Evolutionary conservation across 2,113 vertebrate genomes (phyloP), one percentile per base, ranked within the genome.

Genomic region (Trematocara marginatum): DNA sequence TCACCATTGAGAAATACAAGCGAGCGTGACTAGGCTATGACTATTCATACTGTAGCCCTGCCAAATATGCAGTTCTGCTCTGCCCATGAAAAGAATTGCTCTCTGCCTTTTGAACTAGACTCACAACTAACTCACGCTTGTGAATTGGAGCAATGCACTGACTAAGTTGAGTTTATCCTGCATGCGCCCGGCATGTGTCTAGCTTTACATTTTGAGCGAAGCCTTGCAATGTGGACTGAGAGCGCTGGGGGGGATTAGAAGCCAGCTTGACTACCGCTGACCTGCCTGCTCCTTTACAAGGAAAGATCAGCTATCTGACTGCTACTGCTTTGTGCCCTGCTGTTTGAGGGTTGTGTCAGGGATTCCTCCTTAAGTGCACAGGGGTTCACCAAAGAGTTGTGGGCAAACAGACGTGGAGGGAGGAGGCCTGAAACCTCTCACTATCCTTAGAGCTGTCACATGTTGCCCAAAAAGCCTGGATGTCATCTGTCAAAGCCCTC

Each of bases 291-390:
- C 87, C 92, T 96, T 95, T 94, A 96, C 94, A 94, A 92, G 93
- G 74, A 80, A 80, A 92, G 93, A 94, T 95, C 94, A 89, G 93
- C 94, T 88, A 93, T 91, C 89, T 82, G 94, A 82, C 93, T 84
- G 86, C 86, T 89, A 87, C 86, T 82, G 91, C 95, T 96, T 95
- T 95, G 95, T 93, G 94, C 69, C 95, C 96, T 94, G 95, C 96
- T 96, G 95, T 96, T 95, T 95, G 93, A 95, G 84, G 90, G 85
- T 81, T 91, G 93, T 90, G 92, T 94, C 90, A 89, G 93, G 93
- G 95, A 95, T 95, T 95, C 94, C 93, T 94, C 91, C 87, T 93
- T 71, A 85, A 93, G 94, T 91, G 93, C 94, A 93, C 83, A 26
- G 80, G 86, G 94, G 95, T 95, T 95, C 95, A 96, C 87, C 61